These are phyloP conservation scores for Lagopus muta DNA, from an alignment of 2,113 vertebrate genomes.

Conservation along the genomic window DNA sequence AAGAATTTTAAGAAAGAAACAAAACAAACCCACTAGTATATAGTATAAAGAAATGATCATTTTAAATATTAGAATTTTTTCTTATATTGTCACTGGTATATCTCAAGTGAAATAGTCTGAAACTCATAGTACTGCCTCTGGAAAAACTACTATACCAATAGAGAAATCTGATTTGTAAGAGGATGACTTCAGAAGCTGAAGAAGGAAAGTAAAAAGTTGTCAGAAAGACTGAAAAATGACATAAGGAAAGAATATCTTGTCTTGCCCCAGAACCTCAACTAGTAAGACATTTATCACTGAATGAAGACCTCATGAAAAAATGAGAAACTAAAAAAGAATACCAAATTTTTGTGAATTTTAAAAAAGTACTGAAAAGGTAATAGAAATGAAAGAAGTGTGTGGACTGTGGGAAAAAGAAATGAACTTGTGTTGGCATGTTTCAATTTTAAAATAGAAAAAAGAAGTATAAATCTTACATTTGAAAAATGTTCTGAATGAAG, in stretches of 20 bases:
- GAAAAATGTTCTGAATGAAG: not conserved
- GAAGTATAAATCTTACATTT: not conserved
- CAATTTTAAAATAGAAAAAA: not conserved
- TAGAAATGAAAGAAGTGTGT: not conserved
- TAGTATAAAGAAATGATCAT: not conserved
- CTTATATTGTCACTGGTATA: not conserved
- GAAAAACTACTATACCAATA: not conserved
- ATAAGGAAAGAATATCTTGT: not conserved
- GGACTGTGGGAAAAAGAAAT: not conserved
- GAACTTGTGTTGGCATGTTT: not conserved
- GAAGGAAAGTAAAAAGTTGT: not conserved
- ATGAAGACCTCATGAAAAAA: not conserved
- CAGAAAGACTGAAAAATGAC: not conserved
- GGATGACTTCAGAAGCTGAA: not conserved
- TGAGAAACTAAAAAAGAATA: not conserved
- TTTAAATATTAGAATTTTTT: not conserved
- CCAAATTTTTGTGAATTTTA: not conserved
- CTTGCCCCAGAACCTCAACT: not conserved
- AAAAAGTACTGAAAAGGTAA: not conserved
- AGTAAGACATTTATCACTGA: not conserved
- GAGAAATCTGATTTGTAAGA: not conserved
- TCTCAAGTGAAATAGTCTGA: not conserved
- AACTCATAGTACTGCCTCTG: not conserved
- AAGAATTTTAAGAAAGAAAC: not conserved
- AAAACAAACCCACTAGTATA: rapidly evolving